Evolutionary conservation across 2,113 vertebrate species (phyloP), one percentile per base, ranked within the genome.

Genomic region (Pangasianodon gigas): DNA sequence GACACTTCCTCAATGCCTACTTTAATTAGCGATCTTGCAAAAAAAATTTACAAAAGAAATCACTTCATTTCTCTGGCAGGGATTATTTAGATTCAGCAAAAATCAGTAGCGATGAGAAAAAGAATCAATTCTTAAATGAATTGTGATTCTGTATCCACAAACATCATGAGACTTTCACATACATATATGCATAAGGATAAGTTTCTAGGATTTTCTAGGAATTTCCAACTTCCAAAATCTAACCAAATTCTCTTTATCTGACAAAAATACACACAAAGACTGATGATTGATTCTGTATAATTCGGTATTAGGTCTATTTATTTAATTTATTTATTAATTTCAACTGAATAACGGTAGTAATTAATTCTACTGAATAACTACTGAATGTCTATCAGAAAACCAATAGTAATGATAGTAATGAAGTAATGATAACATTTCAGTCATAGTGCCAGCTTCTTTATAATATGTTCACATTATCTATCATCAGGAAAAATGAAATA

Each of bases 31-130:
- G 26, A 85, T 67, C 83, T 83, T 86, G 85, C 54, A 54, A 65
- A 58, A 81, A 86, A 75, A 83, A 16, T 56, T 87, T 24, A 80
- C 74, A 56, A 87, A 90, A 58, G 21, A 84, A 46, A 90, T 52
- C 29, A 29, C 67, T 65, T n/a, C 19, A 52, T 13, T 71, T 37
- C 48, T 84, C 67, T 80, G 19, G 7, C 51, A 62, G 44, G 14
- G 44, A 54, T 44, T 29, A 71, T 52, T 52, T 10, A 26, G 54
- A 75, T 32, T 87, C 29, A 44, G 82, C 79, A 52, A 83, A 60
- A 84, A 84, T 26, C 37, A 14, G 21, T 44, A 44, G 21, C 32
- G 1, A 41, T 5, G 52, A 7, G n/a, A 44, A 26, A 44, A 44
- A 24, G 21, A 62, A 60, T 62, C 4, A 19, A 58, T 83, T 58